These are phyloP conservation scores for Calliphora vomitoria DNA, from an alignment of 2,888 invertebrate species.

Conservation along the genomic window DNA sequence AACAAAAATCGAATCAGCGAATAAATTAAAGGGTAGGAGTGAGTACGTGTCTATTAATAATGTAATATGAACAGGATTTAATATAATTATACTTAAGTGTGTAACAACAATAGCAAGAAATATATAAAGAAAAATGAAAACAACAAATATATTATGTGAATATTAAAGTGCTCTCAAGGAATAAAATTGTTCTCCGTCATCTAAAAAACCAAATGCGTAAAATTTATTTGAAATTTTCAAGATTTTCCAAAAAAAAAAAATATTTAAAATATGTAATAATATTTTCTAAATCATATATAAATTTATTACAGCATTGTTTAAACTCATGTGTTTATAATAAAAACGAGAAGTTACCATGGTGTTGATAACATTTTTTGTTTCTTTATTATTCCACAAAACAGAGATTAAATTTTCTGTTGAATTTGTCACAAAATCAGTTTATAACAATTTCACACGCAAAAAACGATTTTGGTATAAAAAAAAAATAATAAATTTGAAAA, in stretches of 20 bases:
- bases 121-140: background rate
- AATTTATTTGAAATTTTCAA: no score
- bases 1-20: background rate
- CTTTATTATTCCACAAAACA: background rate
- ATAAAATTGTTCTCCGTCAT: no score
- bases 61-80: slow-evolving; percentile 26
- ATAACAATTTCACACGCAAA: background rate
- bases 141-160: background rate
- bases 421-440: slow-evolving; percentile 2
- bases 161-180: no score
- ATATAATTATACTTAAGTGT: slow-evolving; percentile 1
- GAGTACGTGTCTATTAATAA: slow-evolving; percentile 38
- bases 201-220: no score
- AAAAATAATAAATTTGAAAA: slow-evolving; percentile 16
- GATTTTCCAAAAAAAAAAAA: no score
- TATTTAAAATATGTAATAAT: no score
- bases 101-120: background rate
- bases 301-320: no score
- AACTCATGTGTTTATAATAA: no score
- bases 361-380: background rate
- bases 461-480: background rate
- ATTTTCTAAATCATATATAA: no score
- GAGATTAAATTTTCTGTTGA: slow-evolving; percentile 1
- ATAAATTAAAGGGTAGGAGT: background rate
- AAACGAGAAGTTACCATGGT: background rate